Conservation (phyloP, 2,888 invertebrate genomes). For the Luperina nickerlii region DNA sequence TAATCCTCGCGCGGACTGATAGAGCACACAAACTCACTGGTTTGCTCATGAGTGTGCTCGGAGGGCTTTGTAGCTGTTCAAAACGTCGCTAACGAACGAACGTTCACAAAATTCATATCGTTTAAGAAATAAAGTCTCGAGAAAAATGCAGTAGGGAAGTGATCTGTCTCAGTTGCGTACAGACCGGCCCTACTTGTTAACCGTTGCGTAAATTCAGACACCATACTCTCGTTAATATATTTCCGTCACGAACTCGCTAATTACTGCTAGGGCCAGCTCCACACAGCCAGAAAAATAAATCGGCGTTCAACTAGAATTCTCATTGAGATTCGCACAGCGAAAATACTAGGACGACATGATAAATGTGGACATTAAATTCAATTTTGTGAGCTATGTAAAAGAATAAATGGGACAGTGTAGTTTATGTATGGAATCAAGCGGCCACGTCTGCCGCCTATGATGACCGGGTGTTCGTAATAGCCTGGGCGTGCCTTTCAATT, state of each 20-base stretch:
- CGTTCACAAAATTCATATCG: conserved; percentile 15
- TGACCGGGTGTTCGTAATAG: conserved; percentile 60
- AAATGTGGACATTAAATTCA: conserved; percentile 58
- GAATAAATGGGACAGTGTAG: conserved; percentile 55
- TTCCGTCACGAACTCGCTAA: conserved; percentile 52
- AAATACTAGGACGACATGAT: conserved; percentile 51
- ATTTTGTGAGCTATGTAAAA: conserved; percentile 48
- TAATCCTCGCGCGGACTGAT: conserved; percentile 68
- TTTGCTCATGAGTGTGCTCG: conserved; percentile 47
- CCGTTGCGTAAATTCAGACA: conserved; percentile 43
- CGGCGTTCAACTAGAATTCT: conserved; percentile 13
- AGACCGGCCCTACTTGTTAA: conserved; percentile 33
- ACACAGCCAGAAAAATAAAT: conserved; percentile 42
- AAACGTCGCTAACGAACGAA: conserved; percentile 24
- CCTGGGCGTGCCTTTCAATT: conserved; percentile 57
- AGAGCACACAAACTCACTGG: conserved; percentile 68
- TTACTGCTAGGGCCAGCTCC: conserved; percentile 23
- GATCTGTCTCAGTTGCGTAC: conserved; percentile 23
- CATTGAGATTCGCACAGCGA: conserved; percentile 26
- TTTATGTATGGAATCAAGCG: conserved; percentile 56
- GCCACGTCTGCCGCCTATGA: conserved; percentile 49
- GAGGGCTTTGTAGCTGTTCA: conserved; percentile 27
- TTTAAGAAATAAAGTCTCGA: conserved; percentile 7
- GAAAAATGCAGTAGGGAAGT: conserved; percentile 20
- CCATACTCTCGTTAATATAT: conserved; percentile 40